Evolutionary conservation across 2,113 vertebrate species (phyloP).

Genomic region (Paramisgurnus dabryanus): DNA sequence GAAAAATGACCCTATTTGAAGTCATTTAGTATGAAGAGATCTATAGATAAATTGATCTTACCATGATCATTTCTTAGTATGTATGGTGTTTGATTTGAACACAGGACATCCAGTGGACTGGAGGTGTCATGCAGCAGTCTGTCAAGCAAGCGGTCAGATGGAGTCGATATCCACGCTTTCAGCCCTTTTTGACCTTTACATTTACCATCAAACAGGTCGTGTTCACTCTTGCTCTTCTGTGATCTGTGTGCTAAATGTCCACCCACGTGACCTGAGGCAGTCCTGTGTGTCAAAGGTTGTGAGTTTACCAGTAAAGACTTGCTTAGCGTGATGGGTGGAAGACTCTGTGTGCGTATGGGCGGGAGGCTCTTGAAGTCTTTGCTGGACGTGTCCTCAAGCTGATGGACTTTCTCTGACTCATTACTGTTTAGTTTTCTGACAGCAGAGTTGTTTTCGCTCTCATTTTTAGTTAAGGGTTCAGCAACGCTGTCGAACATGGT

Average conservation of each 20-base stretch:
- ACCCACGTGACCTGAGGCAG: conserved; percentile 52
- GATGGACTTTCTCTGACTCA: conserved; percentile 70
- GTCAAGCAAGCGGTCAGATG: conserved; percentile 73
- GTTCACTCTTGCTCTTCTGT: conserved; percentile 81
- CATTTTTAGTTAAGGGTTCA: conserved; percentile 72
- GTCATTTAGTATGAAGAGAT: neutral
- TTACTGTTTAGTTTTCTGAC: conserved; percentile 63
- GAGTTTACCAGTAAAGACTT: conserved; percentile 70
- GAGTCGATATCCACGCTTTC: conserved; percentile 70
- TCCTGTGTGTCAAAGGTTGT: conserved; percentile 59
- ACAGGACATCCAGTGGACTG: conserved; percentile 64
- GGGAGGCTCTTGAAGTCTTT: conserved; percentile 70
- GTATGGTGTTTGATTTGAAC: conserved; percentile 73
- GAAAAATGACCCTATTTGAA: neutral
- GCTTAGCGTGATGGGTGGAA: conserved; percentile 78
- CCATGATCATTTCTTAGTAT: conserved; percentile 76
- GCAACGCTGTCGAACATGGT: conserved; percentile 80
- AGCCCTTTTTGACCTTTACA: conserved; percentile 66
- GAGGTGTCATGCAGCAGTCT: conserved; percentile 65
- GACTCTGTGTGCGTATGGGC: conserved; percentile 78
- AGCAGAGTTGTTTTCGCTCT: conserved; percentile 59
- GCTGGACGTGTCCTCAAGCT: conserved; percentile 68
- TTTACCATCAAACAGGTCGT: conserved; percentile 75
- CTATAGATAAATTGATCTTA: conserved; percentile 58
- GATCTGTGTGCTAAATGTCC: conserved; percentile 69